These are phyloP conservation scores for Semibalanus balanoides DNA, from an alignment of 1,140 invertebrate species.

Conservation along the genomic window DNA sequence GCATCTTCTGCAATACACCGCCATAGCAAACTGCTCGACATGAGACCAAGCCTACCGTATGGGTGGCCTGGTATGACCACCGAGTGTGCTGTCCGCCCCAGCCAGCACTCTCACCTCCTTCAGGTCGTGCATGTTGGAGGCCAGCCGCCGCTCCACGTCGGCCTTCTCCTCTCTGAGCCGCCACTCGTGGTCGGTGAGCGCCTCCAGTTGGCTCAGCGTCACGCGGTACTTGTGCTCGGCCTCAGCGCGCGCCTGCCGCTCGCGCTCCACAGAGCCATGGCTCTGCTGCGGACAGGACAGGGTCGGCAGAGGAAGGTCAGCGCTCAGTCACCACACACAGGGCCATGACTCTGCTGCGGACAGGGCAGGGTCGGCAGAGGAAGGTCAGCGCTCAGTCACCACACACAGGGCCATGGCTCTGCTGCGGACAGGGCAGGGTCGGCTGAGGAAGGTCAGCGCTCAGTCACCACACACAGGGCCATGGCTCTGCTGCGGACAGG, in stretches of 20 bases:
- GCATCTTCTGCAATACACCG: no score
- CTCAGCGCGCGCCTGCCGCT: conserved; percentile 42
- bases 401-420: no score
- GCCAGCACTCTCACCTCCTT: conserved; percentile 47
- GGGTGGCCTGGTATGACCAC: not conserved
- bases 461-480: no score
- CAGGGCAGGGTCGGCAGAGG: no score
- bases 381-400: no score
- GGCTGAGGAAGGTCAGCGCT: no score
- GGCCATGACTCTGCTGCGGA: no score
- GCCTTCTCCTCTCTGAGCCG: conserved; percentile 58
- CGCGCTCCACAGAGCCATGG: conserved; percentile 35
- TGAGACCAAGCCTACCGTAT: not conserved
- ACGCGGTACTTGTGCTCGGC: conserved; percentile 55
- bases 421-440: no score
- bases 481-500: no score
- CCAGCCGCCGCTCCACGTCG: conserved; percentile 67
- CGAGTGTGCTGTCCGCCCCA: not conserved
- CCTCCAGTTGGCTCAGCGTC: conserved; percentile 56
- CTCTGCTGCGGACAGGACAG: not conserved
- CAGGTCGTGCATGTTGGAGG: conserved; percentile 67
- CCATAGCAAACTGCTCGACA: no score
- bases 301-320: no score
- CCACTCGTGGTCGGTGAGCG: conserved; percentile 50
- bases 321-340: no score